Evolutionary conservation across 1,140 invertebrate species (phyloP), one percentile per base, ranked within the genome.

Genomic region (Drosophila arawakana): DNA sequence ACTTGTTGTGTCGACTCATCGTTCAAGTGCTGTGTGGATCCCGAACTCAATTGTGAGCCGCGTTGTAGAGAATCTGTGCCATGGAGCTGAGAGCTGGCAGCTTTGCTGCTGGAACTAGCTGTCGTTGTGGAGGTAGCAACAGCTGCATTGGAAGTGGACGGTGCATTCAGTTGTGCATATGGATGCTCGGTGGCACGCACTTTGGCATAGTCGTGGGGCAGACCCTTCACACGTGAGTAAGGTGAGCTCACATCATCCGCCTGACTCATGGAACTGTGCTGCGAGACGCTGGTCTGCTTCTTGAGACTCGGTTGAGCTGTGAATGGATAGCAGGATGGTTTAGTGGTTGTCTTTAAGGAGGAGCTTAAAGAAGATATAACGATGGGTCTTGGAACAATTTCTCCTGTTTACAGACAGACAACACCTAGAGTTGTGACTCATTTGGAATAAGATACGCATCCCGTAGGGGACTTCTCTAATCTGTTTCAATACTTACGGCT

Each of bases 111-210:
- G 47, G 50, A 30, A 5, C 25, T 30, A 44, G 44, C 67, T 10
- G 59, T 69, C 2, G 70, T 58, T 0, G 73, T 67, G 1, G 76
- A 63, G 30, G 76, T 65, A 13, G 88, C 74, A 13, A 61, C 68
- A 25, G 85, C 80, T 41, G 80, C 50, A 44, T 67, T 81, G 11
- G 91, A 92, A 25, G 79, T 86, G 58, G 83, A 81, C 35, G 90
- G 82, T 10, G 91, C 81, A 81, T 95, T 94, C 21, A 96, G 93
- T 92, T 95, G 94, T 15, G 95, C 95, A 88, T 96, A 96, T 0
- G 95, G 95, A 92, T 96, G 95, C 91, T 96, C 95, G 58, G 92
- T 93, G 66, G 92, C 72, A 9, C 90, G 76, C 35, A 92, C 91
- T 86, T 93, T 93, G 70, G 94, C 94, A 83, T 94, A 94, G 60